A percentile compares a stretch with the other conserved stretches of the same genome.
These are phyloP conservation scores for Zaprionus capensis DNA, from an alignment of 1,140 invertebrate species.

Conservation along the genomic window DNA sequence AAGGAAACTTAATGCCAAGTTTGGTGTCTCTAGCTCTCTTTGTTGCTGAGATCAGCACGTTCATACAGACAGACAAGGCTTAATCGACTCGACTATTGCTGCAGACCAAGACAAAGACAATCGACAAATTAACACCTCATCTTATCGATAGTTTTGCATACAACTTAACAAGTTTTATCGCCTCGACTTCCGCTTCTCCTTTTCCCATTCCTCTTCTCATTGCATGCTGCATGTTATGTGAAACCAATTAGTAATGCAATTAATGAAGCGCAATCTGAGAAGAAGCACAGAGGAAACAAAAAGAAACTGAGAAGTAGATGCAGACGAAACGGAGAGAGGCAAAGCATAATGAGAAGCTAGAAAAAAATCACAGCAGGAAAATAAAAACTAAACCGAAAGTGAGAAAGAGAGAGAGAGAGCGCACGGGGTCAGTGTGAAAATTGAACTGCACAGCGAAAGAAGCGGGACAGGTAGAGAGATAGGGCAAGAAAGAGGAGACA, in stretches of 20 bases:
- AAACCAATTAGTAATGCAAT: slow-evolving; percentile 74
- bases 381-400: slow-evolving; percentile 21
- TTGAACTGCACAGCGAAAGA: slow-evolving; percentile 5
- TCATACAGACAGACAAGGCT: background rate
- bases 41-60: background rate
- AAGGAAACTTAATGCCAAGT: background rate
- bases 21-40: background rate
- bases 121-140: background rate
- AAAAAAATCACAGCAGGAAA: slow-evolving; percentile 47
- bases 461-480: background rate
- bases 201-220: background rate
- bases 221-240: slow-evolving; percentile 39
- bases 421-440: background rate
- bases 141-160: background rate
- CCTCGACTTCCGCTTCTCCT: background rate
- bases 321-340: background rate
- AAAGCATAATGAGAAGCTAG: slow-evolving; percentile 26
- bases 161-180: background rate
- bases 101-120: background rate
- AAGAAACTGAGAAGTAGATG: background rate
- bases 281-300: slow-evolving; percentile 2
- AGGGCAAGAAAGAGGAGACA: background rate
- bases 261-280: slow-evolving; percentile 59
- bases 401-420: background rate
- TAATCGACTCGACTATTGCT: background rate